Conservation (phyloP, 1,140 invertebrate species). For the Eumaeus atala region DNA sequence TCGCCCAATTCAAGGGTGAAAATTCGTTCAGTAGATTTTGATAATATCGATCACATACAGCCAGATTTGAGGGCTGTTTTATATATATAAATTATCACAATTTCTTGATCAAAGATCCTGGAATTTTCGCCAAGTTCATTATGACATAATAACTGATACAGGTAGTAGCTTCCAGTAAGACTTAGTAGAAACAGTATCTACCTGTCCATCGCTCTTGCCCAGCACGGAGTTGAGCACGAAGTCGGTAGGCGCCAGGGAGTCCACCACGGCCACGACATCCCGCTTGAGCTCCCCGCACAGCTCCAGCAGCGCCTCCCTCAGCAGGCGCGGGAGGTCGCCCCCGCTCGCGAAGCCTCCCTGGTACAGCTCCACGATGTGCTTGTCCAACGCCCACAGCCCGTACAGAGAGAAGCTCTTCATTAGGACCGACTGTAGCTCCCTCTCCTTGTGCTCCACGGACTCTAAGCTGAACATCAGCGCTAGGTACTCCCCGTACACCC, state of each 20-base stretch:
- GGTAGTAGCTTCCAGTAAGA: no score
- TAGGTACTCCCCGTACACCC: constrained; percentile 84
- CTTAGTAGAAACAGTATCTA: constrained; percentile 50
- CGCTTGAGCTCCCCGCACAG: constrained; percentile 83
- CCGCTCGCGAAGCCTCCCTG: constrained; percentile 74
- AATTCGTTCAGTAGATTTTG: no score
- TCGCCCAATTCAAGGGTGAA: no score
- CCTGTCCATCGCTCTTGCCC: constrained; percentile 88
- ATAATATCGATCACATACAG: no score
- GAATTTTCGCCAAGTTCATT: no score
- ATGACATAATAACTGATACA: no score
- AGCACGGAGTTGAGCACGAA: constrained; percentile 90
- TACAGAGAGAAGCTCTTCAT: constrained; percentile 81
- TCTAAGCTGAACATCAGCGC: constrained; percentile 77
- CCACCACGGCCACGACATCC: constrained; percentile 86
- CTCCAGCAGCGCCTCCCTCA: constrained; percentile 79
- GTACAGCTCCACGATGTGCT: constrained; percentile 84
- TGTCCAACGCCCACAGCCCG: constrained; percentile 82
- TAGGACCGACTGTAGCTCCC: constrained; percentile 75
- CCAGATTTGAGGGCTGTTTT: no score
- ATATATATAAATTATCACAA: no score
- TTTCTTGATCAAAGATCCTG: no score
- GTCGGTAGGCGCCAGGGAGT: constrained; percentile 91
- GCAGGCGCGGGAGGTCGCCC: constrained; percentile 56
- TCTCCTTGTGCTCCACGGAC: constrained; percentile 71